These are phyloP conservation scores for Heterodera schachtii DNA, from an alignment of 1,140 invertebrate species.

Conservation along the genomic window DNA sequence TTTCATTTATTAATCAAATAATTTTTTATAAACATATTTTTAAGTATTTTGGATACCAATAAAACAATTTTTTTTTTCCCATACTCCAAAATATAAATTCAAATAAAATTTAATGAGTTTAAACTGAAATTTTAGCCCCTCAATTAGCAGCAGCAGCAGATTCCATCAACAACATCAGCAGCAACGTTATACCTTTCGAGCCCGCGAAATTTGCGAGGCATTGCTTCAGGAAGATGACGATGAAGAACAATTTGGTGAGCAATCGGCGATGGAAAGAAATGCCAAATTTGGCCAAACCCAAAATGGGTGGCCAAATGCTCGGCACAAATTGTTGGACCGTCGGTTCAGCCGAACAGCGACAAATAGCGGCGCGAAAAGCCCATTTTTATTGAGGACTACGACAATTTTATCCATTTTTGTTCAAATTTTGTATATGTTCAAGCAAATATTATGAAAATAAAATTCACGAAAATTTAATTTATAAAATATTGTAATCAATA, in stretches of 20 bases:
- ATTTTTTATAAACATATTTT: background rate
- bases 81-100: too few relatives aligned
- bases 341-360: background rate
- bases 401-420: background rate
- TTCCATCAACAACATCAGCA: background rate
- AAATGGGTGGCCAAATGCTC: background rate
- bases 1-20: background rate
- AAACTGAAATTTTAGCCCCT: background rate
- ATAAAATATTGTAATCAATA: too few relatives aligned
- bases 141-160: too few relatives aligned
- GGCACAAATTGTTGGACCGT: background rate
- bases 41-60: background rate
- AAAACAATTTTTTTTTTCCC: too few relatives aligned
- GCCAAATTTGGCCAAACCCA: background rate
- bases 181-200: constrained; percentile 17
- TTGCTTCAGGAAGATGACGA: background rate
- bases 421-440: background rate
- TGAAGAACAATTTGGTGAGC: background rate
- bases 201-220: constrained; percentile 26
- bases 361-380: background rate
- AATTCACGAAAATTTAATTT: too few relatives aligned
- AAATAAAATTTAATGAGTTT: background rate
- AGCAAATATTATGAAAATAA: too few relatives aligned
- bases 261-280: background rate
- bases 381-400: background rate